These are phyloP conservation scores for Otocyon megalotis DNA, from an alignment of 2,113 vertebrate species.

Conservation along the genomic window DNA sequence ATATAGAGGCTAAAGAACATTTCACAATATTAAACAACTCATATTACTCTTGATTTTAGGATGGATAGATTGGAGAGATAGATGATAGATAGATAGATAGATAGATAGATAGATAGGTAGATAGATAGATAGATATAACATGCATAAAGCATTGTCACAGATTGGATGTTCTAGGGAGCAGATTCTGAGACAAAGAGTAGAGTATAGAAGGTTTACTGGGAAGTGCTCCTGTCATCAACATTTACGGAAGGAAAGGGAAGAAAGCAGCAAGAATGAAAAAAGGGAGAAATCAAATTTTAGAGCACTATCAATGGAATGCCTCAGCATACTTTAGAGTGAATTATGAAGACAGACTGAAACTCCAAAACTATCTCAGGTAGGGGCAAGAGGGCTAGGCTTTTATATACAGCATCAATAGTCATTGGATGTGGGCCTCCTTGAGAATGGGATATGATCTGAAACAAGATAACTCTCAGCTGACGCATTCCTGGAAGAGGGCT, in stretches of 20 bases:
- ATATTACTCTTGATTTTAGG: slow-evolving; percentile 6
- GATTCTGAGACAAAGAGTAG: slow-evolving; percentile 37
- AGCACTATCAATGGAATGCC: not conserved
- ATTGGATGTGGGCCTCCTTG: not conserved
- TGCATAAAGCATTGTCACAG: not conserved
- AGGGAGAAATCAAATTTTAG: slow-evolving; percentile 38
- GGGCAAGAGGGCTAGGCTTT: not conserved
- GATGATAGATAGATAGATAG: not conserved
- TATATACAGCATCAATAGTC: not conserved
- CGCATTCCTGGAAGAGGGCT: not conserved
- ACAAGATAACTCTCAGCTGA: slow-evolving; percentile 5
- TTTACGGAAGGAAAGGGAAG: not conserved
- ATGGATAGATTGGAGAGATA: not conserved
- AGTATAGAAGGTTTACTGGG: not conserved
- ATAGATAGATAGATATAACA: not conserved
- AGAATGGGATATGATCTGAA: not conserved
- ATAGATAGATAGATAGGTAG: not conserved
- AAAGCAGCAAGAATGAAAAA: slow-evolving; percentile 10
- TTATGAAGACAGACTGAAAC: slow-evolving; percentile 27
- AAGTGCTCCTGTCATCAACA: not conserved
- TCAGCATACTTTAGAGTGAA: slow-evolving; percentile 28
- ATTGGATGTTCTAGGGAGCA: not conserved
- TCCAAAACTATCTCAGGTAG: not conserved
- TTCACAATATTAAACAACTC: slow-evolving; percentile 40
- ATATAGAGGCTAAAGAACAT: not conserved